A percentile compares a stretch with the other conserved stretches of the same genome.
phyloP scores from a whole-genome alignment of 1,140 invertebrate species.

The Panagrolaimus sp. region DNA sequence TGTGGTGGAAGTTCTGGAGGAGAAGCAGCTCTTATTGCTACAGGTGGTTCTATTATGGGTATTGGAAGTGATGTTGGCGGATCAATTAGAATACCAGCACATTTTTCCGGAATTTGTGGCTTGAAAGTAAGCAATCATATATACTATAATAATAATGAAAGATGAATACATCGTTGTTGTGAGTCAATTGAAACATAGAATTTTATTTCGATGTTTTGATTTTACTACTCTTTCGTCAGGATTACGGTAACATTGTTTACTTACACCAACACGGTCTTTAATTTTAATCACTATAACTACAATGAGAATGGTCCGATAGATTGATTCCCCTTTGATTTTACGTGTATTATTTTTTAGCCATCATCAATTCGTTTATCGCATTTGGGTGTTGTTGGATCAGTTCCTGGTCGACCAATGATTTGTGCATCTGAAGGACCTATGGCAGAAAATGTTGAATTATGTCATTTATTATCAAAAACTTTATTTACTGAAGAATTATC shows the following conservation, averaged over 20 bases:
- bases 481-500: constrained; percentile 10
- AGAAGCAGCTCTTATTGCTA: constrained; percentile 54
- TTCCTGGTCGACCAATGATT: constrained; percentile 25
- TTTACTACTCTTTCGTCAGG: no score
- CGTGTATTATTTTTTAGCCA: constrained; percentile 24
- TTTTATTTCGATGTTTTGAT: no score
- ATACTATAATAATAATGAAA: no score
- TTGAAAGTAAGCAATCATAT: constrained; percentile 16
- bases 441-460: constrained; percentile 21
- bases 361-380: constrained; percentile 14
- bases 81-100: constrained; percentile 60
- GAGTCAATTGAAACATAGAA: no score
- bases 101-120: constrained; percentile 42
- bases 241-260: no score
- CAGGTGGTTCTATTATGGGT: constrained; percentile 53
- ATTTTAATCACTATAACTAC: no score
- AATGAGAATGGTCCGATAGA: no score
- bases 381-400: constrained; percentile 12
- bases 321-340: no score
- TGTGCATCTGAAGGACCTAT: constrained; percentile 21
- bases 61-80: constrained; percentile 63
- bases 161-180: no score
- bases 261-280: no score
- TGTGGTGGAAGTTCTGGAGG: constrained; percentile 60
- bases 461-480: constrained; percentile 5